Evolutionary conservation across 2,888 invertebrate species (phyloP), one percentile per base, ranked within the genome.

Genomic region (Quadroppia sp.): DNA sequence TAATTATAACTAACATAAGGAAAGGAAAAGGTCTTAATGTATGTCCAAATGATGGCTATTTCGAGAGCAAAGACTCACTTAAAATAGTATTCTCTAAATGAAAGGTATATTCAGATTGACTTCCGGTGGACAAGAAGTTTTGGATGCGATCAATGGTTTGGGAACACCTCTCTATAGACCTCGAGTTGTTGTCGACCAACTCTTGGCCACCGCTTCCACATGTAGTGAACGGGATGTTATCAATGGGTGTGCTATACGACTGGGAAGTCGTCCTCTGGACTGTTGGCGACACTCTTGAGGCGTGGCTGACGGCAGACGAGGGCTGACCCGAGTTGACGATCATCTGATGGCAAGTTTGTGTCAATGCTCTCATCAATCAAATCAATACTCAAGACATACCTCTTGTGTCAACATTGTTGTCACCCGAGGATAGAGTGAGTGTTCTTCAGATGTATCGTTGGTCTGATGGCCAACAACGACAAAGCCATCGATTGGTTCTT

Each of bases 111-210:
- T 72, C 59, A 2, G 64, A 64, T 48, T 61, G 61, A 48, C 56
- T 59, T 4, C 25, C 42, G 20, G 59, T 61, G 0, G 40, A 17
- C 28, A 72, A 48, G 61, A 28, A 72, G 6, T 61, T 25, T 61
- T 61, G 61, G n/a, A 72, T 72, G 20, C 59, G 25, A 15, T 72
- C 72, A 9, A 72, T 64, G 36, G 42, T 64, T 3, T 61, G n/a
- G 13, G 64, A 64, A 13, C 64, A 72, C 11, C 32, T 40, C 0
- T 17, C n/a, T 11, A 64, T 2, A 20, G 59, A 36, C 28, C 13
- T 15, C 17, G 6, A 13, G 11, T 28, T 45, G 42, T 28, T 36
- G 20, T 20, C 32, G 4, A 15, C 15, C 50, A 32, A 32, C 1
- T 32, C 30, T 15, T 17, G 3, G 30, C n/a, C 30, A 13, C 2